Evolutionary conservation across 1,140 invertebrate species (phyloP).

Genomic region (Neodiprion virginianus): DNA sequence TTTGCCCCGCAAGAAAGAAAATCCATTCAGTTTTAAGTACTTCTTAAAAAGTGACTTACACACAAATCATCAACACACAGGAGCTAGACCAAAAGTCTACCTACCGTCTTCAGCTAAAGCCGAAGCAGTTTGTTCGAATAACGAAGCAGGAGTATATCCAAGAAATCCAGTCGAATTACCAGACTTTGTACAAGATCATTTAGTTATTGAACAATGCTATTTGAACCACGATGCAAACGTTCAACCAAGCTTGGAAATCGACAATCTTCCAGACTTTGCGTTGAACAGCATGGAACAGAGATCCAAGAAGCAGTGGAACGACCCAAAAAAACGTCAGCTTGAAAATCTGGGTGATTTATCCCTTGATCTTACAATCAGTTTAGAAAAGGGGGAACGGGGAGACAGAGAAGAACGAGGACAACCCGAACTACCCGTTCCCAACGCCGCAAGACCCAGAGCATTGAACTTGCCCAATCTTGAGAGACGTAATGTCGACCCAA

Average conservation of each 20-base stretch:
- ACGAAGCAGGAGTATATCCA: constrained; percentile 45
- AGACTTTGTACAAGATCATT: constrained; percentile 69
- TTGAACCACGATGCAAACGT: constrained; percentile 45
- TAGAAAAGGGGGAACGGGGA: constrained; percentile 34
- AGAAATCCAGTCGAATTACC: constrained; percentile 63
- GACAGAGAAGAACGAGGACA: neutral
- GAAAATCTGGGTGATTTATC: constrained; percentile 38
- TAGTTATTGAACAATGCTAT: constrained; percentile 66
- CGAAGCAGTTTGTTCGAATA: constrained; percentile 31
- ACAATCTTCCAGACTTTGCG: constrained; percentile 63
- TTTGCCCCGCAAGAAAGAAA: constrained; percentile 68
- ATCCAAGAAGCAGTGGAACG: constrained; percentile 35
- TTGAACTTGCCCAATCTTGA: constrained; percentile 47
- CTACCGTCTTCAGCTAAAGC: constrained; percentile 39
- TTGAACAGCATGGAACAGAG: constrained; percentile 49
- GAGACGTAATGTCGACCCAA: constrained; percentile 24
- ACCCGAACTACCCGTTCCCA: constrained; percentile 29
- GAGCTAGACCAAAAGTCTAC: constrained; percentile 67
- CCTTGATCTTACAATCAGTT: constrained; percentile 49
- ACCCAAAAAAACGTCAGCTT: constrained; percentile 32
- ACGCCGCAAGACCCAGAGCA: constrained; percentile 37
- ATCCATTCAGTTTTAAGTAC: constrained; percentile 83
- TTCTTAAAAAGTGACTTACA: constrained; percentile 67
- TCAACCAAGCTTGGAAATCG: constrained; percentile 46
- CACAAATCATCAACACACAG: constrained; percentile 59